Evolutionary conservation across 2,888 invertebrate species (phyloP), one percentile per base, ranked within the genome.

Genomic region (Gerris lacustris): DNA sequence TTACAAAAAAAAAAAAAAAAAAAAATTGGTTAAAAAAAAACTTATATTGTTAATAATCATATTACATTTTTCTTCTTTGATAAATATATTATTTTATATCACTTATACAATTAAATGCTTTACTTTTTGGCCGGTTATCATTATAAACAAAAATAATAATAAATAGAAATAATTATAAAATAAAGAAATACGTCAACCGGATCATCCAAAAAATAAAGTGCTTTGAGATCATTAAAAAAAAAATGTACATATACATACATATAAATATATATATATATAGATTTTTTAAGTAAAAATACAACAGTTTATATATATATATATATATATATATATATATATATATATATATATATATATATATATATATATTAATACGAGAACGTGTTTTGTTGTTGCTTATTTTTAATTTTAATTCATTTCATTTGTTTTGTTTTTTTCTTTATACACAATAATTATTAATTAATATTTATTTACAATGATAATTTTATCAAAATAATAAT

Each of bases 91-190:
- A n/a, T n/a, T n/a, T n/a, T n/a, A n/a, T 47, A 47, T 6, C 6
- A 47, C 47, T 47, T 47, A 47, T 47, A 47, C 47, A 47, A 47
- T 47, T 47, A 47, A 47, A 47, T 47, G 47, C 47, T 47, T 47
- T 47, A 47, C 11, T 47, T 47, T 47, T 47, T 47, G 47, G 47
- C 47, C 47, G 47, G 47, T 47, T 47, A 7, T 7, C 11, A 7
- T 47, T 6, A 7, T 47, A 47, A 7, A 7, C 6, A 47, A 7
- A 47, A 7, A 47, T 11, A 47, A 11, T 7, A 47, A 47, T 7
- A 47, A 7, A 7, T 6, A 7, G 6, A 6, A 47, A 11, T 47
- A 11, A 7, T 6, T 7, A 47, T 47, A 47, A 47, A 47, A 11
- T 47, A 47, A 47, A 47, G 47, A 47, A 47, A 11, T 47, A 47